Evolutionary conservation across 2,888 invertebrate genomes (phyloP).

Genomic region (Oithona nana): DNA sequence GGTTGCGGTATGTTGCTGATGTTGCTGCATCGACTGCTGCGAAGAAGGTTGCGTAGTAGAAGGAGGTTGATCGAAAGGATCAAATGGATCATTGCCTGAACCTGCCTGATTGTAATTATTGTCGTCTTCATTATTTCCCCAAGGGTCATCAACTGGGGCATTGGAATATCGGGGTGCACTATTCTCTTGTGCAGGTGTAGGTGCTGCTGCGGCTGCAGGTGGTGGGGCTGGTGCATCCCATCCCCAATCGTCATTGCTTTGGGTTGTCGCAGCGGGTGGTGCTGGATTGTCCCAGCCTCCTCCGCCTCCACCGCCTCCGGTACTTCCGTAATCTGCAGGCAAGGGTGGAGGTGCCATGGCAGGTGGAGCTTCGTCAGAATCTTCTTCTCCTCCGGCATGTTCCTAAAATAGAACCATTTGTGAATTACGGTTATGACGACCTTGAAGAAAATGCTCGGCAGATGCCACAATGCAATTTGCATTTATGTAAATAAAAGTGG

Average conservation of each 20-base stretch:
- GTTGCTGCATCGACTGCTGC: neutral
- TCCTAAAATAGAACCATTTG: neutral
- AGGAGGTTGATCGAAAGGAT: neutral
- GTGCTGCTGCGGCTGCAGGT: constrained; percentile 23
- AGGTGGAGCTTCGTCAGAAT: constrained; percentile 22
- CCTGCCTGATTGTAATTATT: constrained; percentile 9
- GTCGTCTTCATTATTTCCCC: neutral
- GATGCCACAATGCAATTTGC: neutral
- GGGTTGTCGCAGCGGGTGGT: constrained; percentile 31
- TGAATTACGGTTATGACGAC: no score
- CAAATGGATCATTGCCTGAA: neutral
- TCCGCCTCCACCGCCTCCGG: constrained; percentile 23
- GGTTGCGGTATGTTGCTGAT: neutral
- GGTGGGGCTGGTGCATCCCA: constrained; percentile 32
- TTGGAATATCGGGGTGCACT: neutral
- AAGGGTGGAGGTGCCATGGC: constrained; percentile 24
- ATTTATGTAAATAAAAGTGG: neutral
- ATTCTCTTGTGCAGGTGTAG: no score
- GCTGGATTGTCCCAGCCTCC: constrained; percentile 28
- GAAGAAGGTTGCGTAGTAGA: no score
- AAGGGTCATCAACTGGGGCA: constrained; percentile 3
- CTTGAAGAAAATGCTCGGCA: neutral
- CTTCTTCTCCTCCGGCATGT: constrained; percentile 18
- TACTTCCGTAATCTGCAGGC: constrained; percentile 20
- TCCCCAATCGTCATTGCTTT: constrained; percentile 30